Conservation (phyloP, 2,888 invertebrate species). For the Plebejus melissa region DNA sequence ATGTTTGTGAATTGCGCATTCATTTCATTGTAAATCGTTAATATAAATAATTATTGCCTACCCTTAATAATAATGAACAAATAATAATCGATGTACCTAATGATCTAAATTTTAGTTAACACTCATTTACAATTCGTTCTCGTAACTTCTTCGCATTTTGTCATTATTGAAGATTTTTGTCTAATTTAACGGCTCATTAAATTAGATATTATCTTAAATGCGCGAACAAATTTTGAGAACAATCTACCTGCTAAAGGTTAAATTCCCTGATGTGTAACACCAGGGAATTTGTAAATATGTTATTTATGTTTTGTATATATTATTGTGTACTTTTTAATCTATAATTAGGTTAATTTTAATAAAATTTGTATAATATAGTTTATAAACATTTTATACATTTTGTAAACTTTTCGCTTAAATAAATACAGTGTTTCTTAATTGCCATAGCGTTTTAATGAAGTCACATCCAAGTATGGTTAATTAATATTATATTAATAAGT, state of each 20-base stretch:
- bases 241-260: not conserved
- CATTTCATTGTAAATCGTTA: not conserved
- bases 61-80: not conserved
- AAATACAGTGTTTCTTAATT: slow-evolving; percentile 35
- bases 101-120: not conserved
- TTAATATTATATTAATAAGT: not conserved
- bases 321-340: slow-evolving; percentile 25
- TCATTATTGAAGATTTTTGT: not conserved
- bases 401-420: slow-evolving; percentile 41
- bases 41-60: slow-evolving; percentile 8
- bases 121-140: not conserved
- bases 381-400: slow-evolving; percentile 41
- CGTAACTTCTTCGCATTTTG: not conserved
- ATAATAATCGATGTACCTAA: not conserved
- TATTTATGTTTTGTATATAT: slow-evolving; percentile 34
- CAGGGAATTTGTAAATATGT: slow-evolving; percentile 30
- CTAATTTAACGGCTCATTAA: not conserved
- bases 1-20: slow-evolving; percentile 10
- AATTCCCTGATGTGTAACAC: slow-evolving; percentile 16
- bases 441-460: not conserved
- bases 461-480: not conserved
- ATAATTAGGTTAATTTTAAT: slow-evolving; percentile 11
- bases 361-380: slow-evolving; percentile 21
- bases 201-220: not conserved
- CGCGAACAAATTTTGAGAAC: slow-evolving; percentile 5